Percentiles rank a stretch among this genome's conserved stretches.
These are phyloP conservation scores for Euura lappo DNA, from an alignment of 1,140 invertebrate genomes.

Conservation along the genomic window DNA sequence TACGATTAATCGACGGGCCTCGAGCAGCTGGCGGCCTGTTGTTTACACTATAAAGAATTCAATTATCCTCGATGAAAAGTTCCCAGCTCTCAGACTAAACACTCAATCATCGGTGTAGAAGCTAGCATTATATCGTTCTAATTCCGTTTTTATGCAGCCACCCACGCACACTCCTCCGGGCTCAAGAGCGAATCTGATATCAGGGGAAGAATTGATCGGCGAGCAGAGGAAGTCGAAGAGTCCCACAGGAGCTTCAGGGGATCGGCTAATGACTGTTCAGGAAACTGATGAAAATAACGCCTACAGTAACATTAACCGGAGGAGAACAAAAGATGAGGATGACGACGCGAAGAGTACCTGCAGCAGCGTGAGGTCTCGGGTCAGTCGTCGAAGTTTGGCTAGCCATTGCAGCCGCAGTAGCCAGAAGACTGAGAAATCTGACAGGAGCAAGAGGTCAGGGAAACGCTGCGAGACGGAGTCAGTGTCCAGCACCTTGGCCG, in stretches of 20 bases:
- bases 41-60: no score
- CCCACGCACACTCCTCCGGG: background rate
- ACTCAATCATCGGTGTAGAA: no score
- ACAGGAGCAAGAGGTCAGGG: no score
- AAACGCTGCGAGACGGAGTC: no score
- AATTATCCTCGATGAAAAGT: no score
- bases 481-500: no score
- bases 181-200: no score
- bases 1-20: background rate
- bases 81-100: no score
- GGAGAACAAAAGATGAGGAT: background rate
- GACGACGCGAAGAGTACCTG: background rate
- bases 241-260: background rate
- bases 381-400: background rate
- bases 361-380: background rate
- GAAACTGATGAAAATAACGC: background rate
- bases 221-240: no score
- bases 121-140: background rate
- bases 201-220: no score
- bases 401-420: background rate
- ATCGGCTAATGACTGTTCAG: background rate
- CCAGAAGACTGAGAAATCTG: background rate
- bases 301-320: background rate
- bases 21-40: no score
- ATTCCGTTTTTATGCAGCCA: background rate